A percentile compares a stretch with the other conserved stretches of the same genome.
These are phyloP conservation scores for Papio anubis DNA, from an alignment of 2,113 vertebrate genomes.

Conservation along the genomic window DNA sequence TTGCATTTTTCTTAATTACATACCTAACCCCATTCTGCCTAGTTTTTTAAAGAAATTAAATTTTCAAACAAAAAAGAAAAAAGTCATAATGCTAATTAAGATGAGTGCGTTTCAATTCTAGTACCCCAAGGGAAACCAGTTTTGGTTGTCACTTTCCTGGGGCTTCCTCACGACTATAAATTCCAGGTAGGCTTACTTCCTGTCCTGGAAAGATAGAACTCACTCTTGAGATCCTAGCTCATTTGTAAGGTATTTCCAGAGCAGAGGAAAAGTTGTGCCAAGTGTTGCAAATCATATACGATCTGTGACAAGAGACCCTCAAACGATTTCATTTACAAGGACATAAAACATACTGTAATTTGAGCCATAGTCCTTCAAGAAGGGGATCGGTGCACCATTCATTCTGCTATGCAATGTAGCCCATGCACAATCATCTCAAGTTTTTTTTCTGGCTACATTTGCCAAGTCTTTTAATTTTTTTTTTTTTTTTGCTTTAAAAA, in stretches of 20 bases:
- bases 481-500: background rate
- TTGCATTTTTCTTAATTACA: background rate
- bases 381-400: background rate
- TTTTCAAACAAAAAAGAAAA: background rate
- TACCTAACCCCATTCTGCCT: background rate
- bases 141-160: background rate
- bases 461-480: background rate
- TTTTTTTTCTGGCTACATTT: background rate
- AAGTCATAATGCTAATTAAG: constrained; percentile 1
- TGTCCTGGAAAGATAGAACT: constrained; percentile 4
- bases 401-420: background rate
- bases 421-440: background rate
- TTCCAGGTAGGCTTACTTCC: constrained; percentile 50
- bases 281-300: constrained; percentile 73
- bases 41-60: constrained; percentile 32
- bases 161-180: constrained; percentile 2
- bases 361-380: constrained; percentile 29
- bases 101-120: background rate
- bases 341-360: constrained; percentile 71
- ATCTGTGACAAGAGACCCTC: constrained; percentile 66
- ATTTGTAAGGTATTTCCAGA: constrained; percentile 77
- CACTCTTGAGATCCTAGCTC: constrained; percentile 65
- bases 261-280: constrained; percentile 60
- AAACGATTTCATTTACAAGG: constrained; percentile 76
- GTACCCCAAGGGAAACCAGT: background rate